Percentiles rank a stretch among this genome's conserved stretches.
Conservation (phyloP, 2,113 vertebrate genomes). For the Marmota flaviventris region DNA sequence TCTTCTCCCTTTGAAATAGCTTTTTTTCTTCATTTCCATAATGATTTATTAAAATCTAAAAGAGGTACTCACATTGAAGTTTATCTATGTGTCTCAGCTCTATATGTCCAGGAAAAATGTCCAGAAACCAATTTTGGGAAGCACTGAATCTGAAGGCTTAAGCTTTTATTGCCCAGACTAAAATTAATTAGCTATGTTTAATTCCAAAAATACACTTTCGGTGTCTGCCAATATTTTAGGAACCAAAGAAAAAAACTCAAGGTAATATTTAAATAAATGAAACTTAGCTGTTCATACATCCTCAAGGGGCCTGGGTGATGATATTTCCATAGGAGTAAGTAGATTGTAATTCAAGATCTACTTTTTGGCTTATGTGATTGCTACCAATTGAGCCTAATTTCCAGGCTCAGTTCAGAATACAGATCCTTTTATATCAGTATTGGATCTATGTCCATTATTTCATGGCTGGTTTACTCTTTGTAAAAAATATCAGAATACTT, state of each 20-base stretch:
- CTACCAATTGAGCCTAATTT: not conserved
- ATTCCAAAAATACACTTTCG: slow-evolving; percentile 72
- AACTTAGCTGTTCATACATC: slow-evolving; percentile 18
- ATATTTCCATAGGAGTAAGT: slow-evolving; percentile 12
- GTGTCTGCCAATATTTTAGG: slow-evolving; percentile 66
- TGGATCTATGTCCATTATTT: not conserved
- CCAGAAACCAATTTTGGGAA: slow-evolving; percentile 58
- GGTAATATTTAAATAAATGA: not conserved
- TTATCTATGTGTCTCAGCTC: not conserved
- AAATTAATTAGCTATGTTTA: slow-evolving; percentile 73
- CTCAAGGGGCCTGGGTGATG: not conserved
- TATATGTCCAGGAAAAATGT: not conserved
- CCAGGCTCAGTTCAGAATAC: not conserved
- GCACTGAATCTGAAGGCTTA: slow-evolving; percentile 57
- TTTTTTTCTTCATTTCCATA: not conserved
- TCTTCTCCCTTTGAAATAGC: not conserved
- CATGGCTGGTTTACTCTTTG: not conserved
- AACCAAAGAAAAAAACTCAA: slow-evolving; percentile 42
- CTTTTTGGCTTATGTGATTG: not conserved
- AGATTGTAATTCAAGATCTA: slow-evolving; percentile 32
- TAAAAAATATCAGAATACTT: slow-evolving; percentile 4
- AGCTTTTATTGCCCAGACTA: slow-evolving; percentile 61
- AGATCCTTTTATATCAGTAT: not conserved
- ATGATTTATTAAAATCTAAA: slow-evolving; percentile 14
- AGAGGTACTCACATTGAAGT: not conserved